Evolutionary conservation across 2,113 vertebrate genomes (phyloP).

Genomic region (Xiphorhynchus elegans): DNA sequence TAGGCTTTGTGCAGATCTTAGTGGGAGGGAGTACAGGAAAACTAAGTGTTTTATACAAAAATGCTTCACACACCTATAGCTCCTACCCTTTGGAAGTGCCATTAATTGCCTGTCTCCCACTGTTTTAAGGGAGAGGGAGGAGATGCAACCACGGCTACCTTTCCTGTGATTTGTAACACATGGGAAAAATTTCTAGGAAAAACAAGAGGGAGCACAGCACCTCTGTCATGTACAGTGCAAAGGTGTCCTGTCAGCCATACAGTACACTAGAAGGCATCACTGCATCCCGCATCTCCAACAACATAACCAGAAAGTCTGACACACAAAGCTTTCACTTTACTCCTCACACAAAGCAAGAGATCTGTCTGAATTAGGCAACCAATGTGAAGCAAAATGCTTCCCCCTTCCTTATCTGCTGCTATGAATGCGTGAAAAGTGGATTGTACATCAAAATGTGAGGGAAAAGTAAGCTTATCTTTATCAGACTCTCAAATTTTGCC

Average conservation of each 20-base stretch:
- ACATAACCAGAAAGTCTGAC: background rate
- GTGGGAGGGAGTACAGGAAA: background rate
- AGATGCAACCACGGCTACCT: background rate
- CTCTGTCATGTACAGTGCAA: accelerated
- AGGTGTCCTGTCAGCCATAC: background rate
- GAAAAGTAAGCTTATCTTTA: background rate
- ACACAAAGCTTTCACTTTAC: background rate
- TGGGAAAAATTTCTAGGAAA: background rate
- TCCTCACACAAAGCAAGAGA: background rate
- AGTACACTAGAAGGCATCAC: background rate
- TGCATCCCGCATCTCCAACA: background rate
- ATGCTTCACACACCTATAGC: background rate
- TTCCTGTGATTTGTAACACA: background rate
- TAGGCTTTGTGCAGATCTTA: background rate
- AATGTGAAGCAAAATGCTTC: background rate
- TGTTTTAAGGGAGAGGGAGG: accelerated
- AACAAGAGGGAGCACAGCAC: background rate
- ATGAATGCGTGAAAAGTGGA: background rate
- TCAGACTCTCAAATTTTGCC: background rate
- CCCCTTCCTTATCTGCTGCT: background rate
- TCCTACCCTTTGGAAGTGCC: background rate
- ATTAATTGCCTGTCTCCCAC: background rate
- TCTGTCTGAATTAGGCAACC: background rate
- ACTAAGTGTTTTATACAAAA: background rate
- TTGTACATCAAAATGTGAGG: background rate